Percentiles rank a stretch among this genome's conserved stretches.
Conservation (phyloP, 2,797 vertebrate species). For the Galaxias olidus region DNA sequence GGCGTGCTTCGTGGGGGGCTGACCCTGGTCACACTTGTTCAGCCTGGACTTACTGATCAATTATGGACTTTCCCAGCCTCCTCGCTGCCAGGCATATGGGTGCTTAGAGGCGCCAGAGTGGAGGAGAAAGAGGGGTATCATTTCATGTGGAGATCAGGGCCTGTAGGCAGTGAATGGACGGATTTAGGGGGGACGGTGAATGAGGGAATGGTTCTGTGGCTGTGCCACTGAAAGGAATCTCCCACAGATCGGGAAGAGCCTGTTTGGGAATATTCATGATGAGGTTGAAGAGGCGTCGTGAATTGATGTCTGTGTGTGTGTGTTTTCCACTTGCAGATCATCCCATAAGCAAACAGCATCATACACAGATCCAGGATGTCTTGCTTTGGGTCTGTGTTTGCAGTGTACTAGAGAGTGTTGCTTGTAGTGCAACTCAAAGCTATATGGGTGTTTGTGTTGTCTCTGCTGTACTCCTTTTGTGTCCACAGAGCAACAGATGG, state of each 20-base stretch:
- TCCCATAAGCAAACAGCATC: constrained; percentile 84
- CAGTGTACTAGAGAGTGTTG: constrained; percentile 66
- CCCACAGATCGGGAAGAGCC: constrained; percentile 75
- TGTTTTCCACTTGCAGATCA: constrained; percentile 75
- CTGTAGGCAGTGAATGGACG: constrained; percentile 79
- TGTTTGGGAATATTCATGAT: constrained; percentile 92
- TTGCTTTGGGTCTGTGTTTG: constrained; percentile 54
- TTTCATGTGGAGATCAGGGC: constrained; percentile 87
- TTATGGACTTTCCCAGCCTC: constrained; percentile 85
- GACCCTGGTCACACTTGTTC: constrained; percentile 73
- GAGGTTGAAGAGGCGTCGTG: constrained; percentile 81
- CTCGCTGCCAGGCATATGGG: constrained; percentile 79
- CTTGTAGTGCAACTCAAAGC: constrained; percentile 60
- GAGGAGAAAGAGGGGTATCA: constrained; percentile 78
- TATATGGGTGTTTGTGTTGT: constrained; percentile 65
- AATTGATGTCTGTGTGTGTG: constrained; percentile 74
- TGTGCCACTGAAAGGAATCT: constrained; percentile 75
- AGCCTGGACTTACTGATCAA: constrained; percentile 84
- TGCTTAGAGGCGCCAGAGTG: constrained; percentile 78
- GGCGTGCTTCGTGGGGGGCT: constrained; percentile 70
- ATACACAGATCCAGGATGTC: constrained; percentile 64
- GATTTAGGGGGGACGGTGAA: constrained; percentile 76
- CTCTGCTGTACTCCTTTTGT: constrained; percentile 70
- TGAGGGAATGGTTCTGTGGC: constrained; percentile 70
- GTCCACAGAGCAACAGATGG: constrained; percentile 64